Base-by-base conservation (phyloP, 2,797 vertebrate species). In the Craterocephalus amniculus region DNA sequence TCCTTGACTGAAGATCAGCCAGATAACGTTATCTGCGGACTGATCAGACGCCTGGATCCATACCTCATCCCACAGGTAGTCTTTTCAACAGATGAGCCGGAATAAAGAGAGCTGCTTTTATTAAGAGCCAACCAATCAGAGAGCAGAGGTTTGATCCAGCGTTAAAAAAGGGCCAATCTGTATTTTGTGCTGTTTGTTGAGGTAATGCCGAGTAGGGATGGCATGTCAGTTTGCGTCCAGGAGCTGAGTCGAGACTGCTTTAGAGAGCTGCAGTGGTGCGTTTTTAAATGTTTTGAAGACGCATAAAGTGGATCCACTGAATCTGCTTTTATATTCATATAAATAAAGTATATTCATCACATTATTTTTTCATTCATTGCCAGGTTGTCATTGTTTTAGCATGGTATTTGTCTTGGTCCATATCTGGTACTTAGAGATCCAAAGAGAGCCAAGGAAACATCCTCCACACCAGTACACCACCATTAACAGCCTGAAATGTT, bases 1-100 rank as follows among this genome's bases (percentile, higher is more conserved):
- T 75, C 52, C 82, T 67, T 65, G 93, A 95, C 90, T 95, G 94
- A 96, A 94, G 94, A 94, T 86, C 82, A 76, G 92, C 94, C 95
- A 95, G 94, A 93, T 89, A 89, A 83, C 90, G 79, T 92, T 90
- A 91, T 91, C 91, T 87, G 75, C 88, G 58, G 76, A 89, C 91
- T 94, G 94, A 89, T 94, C 91, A 84, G 92, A 93, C 57, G 83
- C 78, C 91, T 79, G 77, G 82, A 90, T 89, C 89, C 76, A 78
- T 92, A 80, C 92, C 88, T 93, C 94, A 91, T 93, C 74, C 80
- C 80, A 79, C 93, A 95, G 94, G 95, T 95, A 91, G 88, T 86
- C 85, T 77, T 90, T 94, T 91, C 93, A 92, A 68, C 79, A 84
- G 73, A 76, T 65, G 29, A 72, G 76, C 71, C 32, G 56, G 76